Evolutionary conservation across 2,797 vertebrate genomes (phyloP).

Genomic region (Artibeus jamaicensis): DNA sequence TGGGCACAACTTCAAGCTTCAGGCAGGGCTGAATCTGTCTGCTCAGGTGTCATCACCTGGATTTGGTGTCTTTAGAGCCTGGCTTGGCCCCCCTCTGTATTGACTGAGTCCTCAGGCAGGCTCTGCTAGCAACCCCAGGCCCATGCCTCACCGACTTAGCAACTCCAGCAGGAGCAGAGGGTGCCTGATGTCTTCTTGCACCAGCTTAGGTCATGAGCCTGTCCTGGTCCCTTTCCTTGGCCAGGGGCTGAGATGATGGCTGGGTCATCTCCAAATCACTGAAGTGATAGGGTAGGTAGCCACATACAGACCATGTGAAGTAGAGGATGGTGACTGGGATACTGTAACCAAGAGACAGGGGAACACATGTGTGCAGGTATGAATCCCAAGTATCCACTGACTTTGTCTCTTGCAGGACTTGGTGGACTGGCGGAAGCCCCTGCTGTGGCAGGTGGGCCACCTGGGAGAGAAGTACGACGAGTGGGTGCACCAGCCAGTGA

Average conservation of each 20-base stretch:
- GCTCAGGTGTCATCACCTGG: not conserved
- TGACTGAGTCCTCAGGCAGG: not conserved
- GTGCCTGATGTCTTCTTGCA: not conserved
- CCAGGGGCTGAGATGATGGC: not conserved
- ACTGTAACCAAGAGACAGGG: not conserved
- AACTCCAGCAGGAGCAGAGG: not conserved
- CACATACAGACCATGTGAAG: not conserved
- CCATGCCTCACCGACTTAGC: not conserved
- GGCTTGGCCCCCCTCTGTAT: not conserved
- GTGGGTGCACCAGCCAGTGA: slow-evolving; percentile 97
- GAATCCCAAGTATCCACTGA: not conserved
- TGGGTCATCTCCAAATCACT: not conserved
- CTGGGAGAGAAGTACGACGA: slow-evolving; percentile 95
- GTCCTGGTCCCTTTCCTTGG: not conserved
- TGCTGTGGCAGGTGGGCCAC: slow-evolving; percentile 97
- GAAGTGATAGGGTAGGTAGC: not conserved
- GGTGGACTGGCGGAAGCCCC: slow-evolving; percentile 95
- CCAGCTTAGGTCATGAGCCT: not conserved
- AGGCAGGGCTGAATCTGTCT: not conserved
- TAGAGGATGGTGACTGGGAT: too few relatives aligned
- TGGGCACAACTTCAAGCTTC: not conserved
- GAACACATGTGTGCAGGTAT: not conserved
- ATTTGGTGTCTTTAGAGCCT: not conserved
- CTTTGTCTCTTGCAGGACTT: slow-evolving; percentile 87
- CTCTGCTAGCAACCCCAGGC: not conserved